These are phyloP conservation scores for Brachypalpus laphriformis DNA, from an alignment of 2,888 invertebrate genomes.

Conservation along the genomic window DNA sequence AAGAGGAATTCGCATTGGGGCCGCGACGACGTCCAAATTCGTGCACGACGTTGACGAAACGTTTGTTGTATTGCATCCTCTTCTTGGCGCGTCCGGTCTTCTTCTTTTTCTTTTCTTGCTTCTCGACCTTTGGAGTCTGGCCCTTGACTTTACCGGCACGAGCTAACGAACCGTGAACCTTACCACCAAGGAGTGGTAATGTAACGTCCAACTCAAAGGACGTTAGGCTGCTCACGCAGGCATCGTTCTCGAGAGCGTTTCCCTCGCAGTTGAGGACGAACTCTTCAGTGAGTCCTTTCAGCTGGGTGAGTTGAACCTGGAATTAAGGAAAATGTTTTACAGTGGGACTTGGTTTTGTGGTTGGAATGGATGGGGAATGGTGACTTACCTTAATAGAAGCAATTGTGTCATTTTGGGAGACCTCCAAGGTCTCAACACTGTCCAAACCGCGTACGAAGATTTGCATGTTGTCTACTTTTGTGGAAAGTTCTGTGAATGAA, in stretches of 20 bases:
- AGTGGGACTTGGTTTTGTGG: not conserved
- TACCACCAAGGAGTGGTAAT: constrained; percentile 95
- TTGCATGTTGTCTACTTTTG: constrained; percentile 81
- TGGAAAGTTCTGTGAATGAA: too few relatives aligned
- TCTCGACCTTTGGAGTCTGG: constrained; percentile 99
- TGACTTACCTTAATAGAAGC: constrained; percentile 81
- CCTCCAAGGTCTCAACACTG: constrained; percentile 80
- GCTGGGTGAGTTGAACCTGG: constrained; percentile 80
- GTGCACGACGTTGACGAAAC: constrained; percentile 98
- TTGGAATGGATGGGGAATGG: not conserved
- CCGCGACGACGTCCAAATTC: constrained; percentile 97
- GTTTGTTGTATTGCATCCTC: constrained; percentile 98
- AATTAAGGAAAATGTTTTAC: constrained; percentile 33
- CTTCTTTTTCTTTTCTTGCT: constrained; percentile 99
- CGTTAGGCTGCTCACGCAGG: constrained; percentile 86
- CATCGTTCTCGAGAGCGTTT: constrained; percentile 86
- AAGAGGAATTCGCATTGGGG: constrained; percentile 95
- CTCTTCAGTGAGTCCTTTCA: constrained; percentile 83
- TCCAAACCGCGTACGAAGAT: constrained; percentile 83
- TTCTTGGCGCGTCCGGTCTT: constrained; percentile 99
- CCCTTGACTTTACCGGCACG: constrained; percentile 99
- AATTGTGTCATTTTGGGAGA: constrained; percentile 81
- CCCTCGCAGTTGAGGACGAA: constrained; percentile 90
- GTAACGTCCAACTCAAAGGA: constrained; percentile 90
- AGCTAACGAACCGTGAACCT: constrained; percentile 99